Evolutionary conservation across 2,113 vertebrate genomes (phyloP), one percentile per base, ranked within the genome.

Genomic region (Corvus cornix): DNA sequence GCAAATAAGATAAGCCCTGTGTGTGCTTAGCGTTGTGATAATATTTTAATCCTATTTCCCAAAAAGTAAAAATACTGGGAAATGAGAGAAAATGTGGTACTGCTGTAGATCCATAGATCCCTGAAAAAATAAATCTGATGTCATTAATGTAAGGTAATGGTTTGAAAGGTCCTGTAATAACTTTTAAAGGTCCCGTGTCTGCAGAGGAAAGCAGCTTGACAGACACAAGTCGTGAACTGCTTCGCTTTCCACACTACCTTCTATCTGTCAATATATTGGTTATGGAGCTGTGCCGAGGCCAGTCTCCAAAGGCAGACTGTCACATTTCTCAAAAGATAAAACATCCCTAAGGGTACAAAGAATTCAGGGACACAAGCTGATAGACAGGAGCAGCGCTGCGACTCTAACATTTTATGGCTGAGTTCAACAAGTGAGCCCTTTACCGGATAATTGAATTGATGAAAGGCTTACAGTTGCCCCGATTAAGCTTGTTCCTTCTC

Each of bases 391-490:
- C 87, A 91, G 81, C 7, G 0, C 93, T 67, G 74, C 16, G 8
- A 63, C 91, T 82, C 89, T 83, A 87, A 73, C 93, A 80, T 87
- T 95, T 97, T 89, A 95, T 67, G 87, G 75, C 78, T 69, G 35
- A 93, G 94, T 96, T 96, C 91, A 94, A 20, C 16, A 63, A 96
- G 66, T 33, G 84, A 95, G 94, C 86, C 63, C 78, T 95, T 96
- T 90, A 77, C 78, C 0, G 11, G 74, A 59, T 94, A 96, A 97
- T 88, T 95, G 95, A 97, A 85, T 83, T 94, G 94, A 95, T 93
- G 68, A 89, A 86, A 96, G 84, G 66, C 72, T 70, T 75, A 11
- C 48, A 48, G 64, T 66, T 74, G 60, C 56, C 83, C 24, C 1
- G 10, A 67, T 94, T 74, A 88, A 95, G 53, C 58, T 76, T 63